Evolutionary conservation across 1,140 invertebrate genomes (phyloP).

Genomic region (Brachionus rotundiformis): DNA sequence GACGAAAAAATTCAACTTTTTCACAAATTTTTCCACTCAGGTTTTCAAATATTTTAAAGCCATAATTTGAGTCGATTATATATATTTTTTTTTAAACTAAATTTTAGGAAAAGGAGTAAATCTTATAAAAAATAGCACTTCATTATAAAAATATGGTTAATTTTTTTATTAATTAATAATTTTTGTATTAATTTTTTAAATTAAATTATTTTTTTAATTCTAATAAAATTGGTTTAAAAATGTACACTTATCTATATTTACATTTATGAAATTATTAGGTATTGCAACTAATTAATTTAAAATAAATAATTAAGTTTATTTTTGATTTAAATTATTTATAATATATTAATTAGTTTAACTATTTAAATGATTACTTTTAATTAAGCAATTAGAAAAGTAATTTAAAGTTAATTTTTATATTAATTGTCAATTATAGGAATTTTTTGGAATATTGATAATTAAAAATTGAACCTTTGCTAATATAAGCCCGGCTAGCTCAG

Average conservation of each 20-base stretch:
- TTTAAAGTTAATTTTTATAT: no score
- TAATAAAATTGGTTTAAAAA: constrained; percentile 1
- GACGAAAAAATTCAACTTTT: neutral
- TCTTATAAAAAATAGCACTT: no score
- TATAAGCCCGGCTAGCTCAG: neutral
- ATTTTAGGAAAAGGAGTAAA: neutral
- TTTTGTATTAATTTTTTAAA: neutral
- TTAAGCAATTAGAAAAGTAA: no score
- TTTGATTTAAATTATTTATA: no score
- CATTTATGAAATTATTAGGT: no score
- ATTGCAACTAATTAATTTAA: no score
- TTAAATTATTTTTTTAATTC: neutral
- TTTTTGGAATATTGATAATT: no score
- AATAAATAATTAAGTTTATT: no score
- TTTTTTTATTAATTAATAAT: neutral
- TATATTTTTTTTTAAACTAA: neutral
- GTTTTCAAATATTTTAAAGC: neutral
- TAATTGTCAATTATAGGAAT: no score
- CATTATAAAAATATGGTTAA: neutral
- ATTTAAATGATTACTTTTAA: no score
- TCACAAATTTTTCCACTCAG: neutral
- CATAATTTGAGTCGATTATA: neutral
- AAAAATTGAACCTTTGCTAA: neutral
- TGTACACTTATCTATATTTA: neutral
- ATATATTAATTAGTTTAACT: no score